Base-by-base conservation (phyloP, 2,888 invertebrate species). In the Cremastinae sp. region DNA sequence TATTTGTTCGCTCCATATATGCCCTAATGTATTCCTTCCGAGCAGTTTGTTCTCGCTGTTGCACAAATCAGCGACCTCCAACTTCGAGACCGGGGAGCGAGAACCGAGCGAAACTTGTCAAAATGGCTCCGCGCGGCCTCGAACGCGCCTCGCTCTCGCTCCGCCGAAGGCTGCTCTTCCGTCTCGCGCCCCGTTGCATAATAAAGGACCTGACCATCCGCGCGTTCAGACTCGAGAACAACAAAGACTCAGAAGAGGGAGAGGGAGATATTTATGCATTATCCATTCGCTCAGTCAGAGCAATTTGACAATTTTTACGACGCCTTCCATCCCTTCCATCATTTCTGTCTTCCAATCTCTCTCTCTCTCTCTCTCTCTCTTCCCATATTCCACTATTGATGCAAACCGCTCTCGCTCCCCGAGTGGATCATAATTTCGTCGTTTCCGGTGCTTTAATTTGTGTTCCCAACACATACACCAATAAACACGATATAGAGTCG, bases 1-100 rank as follows among this genome's bases (percentile, higher is more conserved):
- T 83, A 81, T 81, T 81, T 80, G 80, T 82, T 80, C 79, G 81
- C 81, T 82, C 81, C 66, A 51, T 76, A 81, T 83, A 64, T 81
- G 80, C 81, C 84, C 85, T 84, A 84, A 86, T 85, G 80, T 84
- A 86, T 86, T 84, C 84, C 80, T 82, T 84, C 81, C 82, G 80
- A 82, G 79, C 79, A 79, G 83, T 84, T 84, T 79, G 79, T 79
- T 76, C 75, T 65, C 78, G 53, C 74, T 64, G 16, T 64, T 8
- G 22, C 62, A 18, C 45, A 20, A 69, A 72, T 73, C 51, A 56
- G 49, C 62, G 62, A 45, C 41, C 51, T 38, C 28, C 62, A 16
- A 14, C 36, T 43, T 36, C 3, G 28, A 20, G 43, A 20, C 4
- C 1, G 47, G 49, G n/a, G n/a, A 43, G 58, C 18, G 53, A 70